A percentile compares a stretch with the other conserved stretches of the same genome.
phyloP scores from a whole-genome alignment of 2,888 invertebrate genomes.

The Morinoia aosen region DNA sequence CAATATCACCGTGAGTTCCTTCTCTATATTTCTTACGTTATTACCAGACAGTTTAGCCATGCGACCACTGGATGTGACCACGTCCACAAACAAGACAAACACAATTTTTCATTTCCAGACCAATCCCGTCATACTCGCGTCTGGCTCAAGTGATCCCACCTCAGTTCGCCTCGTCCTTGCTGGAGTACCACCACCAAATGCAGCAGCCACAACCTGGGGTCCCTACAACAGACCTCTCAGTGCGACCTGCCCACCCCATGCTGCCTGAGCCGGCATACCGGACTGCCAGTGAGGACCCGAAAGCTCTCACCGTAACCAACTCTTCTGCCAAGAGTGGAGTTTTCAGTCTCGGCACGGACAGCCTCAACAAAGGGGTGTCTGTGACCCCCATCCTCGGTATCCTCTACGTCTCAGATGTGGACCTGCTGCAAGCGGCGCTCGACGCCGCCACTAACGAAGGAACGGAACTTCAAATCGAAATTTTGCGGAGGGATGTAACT shows the following conservation, averaged over 20 bases:
- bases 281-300: not conserved
- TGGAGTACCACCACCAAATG: slow-evolving; percentile 12
- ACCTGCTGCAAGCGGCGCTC: slow-evolving; percentile 53
- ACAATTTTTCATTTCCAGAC: slow-evolving; percentile 31
- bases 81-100: not conserved
- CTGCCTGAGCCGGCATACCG: not conserved
- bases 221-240: not conserved
- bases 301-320: slow-evolving; percentile 25
- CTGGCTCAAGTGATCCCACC: slow-evolving; percentile 46
- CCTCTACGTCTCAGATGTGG: slow-evolving; percentile 60
- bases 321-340: not conserved
- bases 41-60: not conserved
- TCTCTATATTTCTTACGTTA: too few relatives aligned
- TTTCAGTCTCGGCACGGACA: not conserved
- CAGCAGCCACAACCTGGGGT: not conserved
- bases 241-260: not conserved
- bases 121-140: slow-evolving; percentile 31
- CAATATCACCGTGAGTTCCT: too few relatives aligned
- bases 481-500: not conserved
- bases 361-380: slow-evolving; percentile 36
- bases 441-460: not conserved
- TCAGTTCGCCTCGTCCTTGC: not conserved
- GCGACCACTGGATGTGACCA: not conserved
- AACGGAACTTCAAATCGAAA: not conserved
- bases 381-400: slow-evolving; percentile 59